Evolutionary conservation across 2,797 vertebrate genomes (phyloP), one percentile per base, ranked within the genome.

Genomic region (Molossus alvarezi): DNA sequence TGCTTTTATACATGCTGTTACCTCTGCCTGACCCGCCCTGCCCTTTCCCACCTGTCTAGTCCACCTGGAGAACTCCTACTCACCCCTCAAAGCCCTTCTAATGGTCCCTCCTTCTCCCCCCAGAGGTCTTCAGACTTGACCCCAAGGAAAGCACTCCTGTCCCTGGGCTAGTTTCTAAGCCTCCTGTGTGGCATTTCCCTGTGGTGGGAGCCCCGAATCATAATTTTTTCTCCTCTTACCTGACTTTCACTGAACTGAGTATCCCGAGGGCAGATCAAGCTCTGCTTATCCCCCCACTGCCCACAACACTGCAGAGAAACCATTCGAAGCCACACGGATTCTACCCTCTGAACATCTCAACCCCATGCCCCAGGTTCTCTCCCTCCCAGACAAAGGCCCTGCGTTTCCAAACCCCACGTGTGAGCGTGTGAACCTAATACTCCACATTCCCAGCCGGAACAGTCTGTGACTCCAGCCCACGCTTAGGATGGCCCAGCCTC

Each of bases 51-150:
- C 9, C 27, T 17, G 18, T 17, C 45, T 76, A 17, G 45, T 58
- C 51, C 20, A 17, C 27, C 41, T 48, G 33, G 41, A 84, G 60
- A 9, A 65, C 82, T 84, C 77, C 65, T 87, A 12, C 14, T 27
- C 17, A 65, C 23, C 58, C 79, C 58, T 60, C 87, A 87, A 76
- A 95, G 84, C 25, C 55, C 27, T 29, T 9, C 51, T 85, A 20
- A 48, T 23, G 21, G 18, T 15, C 62, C 55, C 33, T 90, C 69
- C 72, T 57, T 58, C 64, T 53, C 25, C 45, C 45, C 17, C 29
- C 23, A 17, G 60, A 29, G 3, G 8, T 45, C 45, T 73, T 51
- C 45, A 21, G 57, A 67, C 45, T 21, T 23, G 55, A 20, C 12
- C 1, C 1, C 18, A 21, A 71, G 25, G 41, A 51, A 62, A 9